A percentile compares a stretch with the other conserved stretches of the same genome.
These are phyloP conservation scores for Prosapia bicincta DNA, from an alignment of 2,888 invertebrate species.

Conservation along the genomic window DNA sequence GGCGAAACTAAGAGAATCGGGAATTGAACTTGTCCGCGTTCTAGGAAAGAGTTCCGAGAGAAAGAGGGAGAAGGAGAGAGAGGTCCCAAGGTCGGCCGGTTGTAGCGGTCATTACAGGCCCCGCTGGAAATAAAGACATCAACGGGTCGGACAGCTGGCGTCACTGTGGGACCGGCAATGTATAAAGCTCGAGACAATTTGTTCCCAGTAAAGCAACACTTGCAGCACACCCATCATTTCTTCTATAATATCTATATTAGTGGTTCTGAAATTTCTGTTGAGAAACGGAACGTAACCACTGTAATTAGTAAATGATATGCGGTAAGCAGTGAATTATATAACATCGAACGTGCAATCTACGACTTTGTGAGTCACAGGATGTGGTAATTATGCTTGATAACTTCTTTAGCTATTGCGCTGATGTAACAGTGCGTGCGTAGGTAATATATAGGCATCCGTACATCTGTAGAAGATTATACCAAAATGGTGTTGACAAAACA, in stretches of 20 bases:
- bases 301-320: background rate
- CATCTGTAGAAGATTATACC: too few relatives aligned
- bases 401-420: background rate
- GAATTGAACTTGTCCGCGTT: background rate
- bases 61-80: background rate
- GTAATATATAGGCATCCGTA: too few relatives aligned
- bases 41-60: background rate
- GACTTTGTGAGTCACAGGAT: background rate
- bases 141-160: background rate
- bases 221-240: background rate
- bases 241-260: background rate
- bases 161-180: background rate
- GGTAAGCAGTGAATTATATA: background rate
- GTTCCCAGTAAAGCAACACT: background rate
- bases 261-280: background rate
- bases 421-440: too few relatives aligned
- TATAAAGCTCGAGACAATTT: background rate
- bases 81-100: background rate
- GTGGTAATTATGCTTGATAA: background rate
- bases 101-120: background rate
- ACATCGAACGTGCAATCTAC: background rate
- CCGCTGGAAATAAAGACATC: slow-evolving; percentile 2
- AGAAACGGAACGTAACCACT: background rate
- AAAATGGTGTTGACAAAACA: too few relatives aligned
- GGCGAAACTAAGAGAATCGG: background rate